phyloP scores from a whole-genome alignment of 2,888 invertebrate species.

The Andricus curvator region DNA sequence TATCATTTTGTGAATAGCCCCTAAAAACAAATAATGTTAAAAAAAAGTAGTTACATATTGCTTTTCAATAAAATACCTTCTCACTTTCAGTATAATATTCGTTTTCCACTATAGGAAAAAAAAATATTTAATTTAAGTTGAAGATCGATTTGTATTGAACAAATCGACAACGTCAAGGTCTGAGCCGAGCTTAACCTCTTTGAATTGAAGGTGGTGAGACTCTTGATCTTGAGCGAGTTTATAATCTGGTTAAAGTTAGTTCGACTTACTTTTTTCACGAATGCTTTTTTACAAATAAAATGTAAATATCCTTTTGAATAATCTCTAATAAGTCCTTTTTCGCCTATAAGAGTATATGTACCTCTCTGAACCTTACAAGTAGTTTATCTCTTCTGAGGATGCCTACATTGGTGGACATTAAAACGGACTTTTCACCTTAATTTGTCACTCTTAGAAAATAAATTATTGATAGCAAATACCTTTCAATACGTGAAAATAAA shows the following conservation, averaged over 20 bases:
- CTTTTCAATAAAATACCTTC: neutral
- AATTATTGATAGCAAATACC: neutral
- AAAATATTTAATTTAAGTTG: conserved; percentile 32
- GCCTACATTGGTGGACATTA: neutral
- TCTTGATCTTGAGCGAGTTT: neutral
- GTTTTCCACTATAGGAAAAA: conserved; percentile 12
- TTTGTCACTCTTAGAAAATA: neutral
- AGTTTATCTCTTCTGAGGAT: neutral
- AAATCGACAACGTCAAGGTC: conserved; percentile 1
- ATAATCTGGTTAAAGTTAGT: neutral
- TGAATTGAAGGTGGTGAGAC: neutral
- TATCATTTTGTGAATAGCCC: too few relatives aligned
- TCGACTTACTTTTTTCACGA: neutral
- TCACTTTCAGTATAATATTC: conserved; percentile 16
- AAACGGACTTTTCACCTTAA: neutral
- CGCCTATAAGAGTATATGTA: neutral
- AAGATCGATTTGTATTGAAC: neutral
- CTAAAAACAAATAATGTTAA: too few relatives aligned
- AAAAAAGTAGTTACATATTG: neutral
- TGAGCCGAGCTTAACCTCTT: neutral
- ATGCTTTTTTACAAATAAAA: neutral
- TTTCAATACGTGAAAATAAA: neutral
- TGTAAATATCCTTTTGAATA: neutral
- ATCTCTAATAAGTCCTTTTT: neutral
- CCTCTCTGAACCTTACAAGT: neutral